Conservation (phyloP, 1,140 invertebrate genomes). For the Pantala flavescens region DNA sequence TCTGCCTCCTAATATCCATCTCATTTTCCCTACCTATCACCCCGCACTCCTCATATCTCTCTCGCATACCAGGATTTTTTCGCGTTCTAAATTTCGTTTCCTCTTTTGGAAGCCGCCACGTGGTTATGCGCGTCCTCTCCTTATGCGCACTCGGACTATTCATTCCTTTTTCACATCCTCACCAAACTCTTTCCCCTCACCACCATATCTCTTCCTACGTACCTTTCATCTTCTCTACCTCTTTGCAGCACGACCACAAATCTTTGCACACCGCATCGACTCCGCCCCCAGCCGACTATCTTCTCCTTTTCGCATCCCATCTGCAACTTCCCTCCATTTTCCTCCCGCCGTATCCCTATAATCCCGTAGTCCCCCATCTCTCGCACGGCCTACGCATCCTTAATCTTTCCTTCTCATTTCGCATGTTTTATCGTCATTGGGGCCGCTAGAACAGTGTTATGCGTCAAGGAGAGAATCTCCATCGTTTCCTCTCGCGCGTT, state of each 20-base stretch:
- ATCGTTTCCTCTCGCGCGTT: too few species aligned
- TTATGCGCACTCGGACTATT: background rate
- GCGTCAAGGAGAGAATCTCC: too few species aligned
- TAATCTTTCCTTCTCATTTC: too few species aligned
- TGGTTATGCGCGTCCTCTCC: background rate
- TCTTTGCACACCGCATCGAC: constrained; percentile 3
- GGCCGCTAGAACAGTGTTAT: too few species aligned
- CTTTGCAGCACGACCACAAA: background rate
- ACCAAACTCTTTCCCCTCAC: background rate
- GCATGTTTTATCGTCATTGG: too few species aligned
- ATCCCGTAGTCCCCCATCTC: too few species aligned
- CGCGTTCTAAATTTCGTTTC: background rate
- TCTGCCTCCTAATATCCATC: background rate
- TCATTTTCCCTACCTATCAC: background rate
- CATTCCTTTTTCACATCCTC: background rate
- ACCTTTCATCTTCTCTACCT: constrained; percentile 6
- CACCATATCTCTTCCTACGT: background rate
- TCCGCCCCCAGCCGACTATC: background rate
- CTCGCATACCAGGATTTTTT: background rate
- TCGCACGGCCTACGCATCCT: too few species aligned
- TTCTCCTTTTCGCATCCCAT: background rate
- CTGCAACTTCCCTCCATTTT: background rate
- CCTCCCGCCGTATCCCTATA: background rate
- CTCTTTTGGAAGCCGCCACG: background rate
- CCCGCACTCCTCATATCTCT: background rate